Evolutionary conservation across 2,888 invertebrate genomes (phyloP).

Genomic region (Fabriciana adippe): DNA sequence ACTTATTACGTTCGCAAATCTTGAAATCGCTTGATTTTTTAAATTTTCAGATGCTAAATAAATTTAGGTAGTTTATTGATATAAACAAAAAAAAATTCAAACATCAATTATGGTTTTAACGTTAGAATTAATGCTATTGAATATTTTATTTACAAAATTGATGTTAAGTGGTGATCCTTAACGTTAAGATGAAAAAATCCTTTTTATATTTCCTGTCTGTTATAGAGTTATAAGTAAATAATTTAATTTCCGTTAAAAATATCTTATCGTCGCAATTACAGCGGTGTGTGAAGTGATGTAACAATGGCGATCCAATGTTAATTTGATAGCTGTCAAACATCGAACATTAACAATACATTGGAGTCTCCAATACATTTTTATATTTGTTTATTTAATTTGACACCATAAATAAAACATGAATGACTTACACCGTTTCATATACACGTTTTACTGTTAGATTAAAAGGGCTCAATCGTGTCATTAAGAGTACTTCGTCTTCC

Average conservation of each 20-base stretch:
- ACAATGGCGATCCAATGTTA: conserved; percentile 67
- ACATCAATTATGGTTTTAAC: no score
- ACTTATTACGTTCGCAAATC: no score
- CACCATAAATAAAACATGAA: conserved; percentile 13
- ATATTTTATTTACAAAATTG: no score
- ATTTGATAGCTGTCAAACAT: conserved; percentile 67
- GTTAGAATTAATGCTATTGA: no score
- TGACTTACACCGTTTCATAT: conserved; percentile 2
- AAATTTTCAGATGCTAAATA: no score
- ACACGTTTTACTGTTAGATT: conserved; percentile 11
- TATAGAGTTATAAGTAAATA: conserved; percentile 48
- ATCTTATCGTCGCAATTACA: conserved; percentile 63
- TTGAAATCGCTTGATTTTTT: no score
- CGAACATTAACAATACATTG: conserved; percentile 36
- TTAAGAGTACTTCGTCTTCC: conserved; percentile 7
- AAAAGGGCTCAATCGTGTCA: neutral
- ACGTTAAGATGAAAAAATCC: conserved; percentile 24
- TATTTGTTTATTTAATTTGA: conserved; percentile 18
- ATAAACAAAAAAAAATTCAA: no score
- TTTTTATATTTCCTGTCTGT: conserved; percentile 31
- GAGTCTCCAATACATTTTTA: conserved; percentile 21
- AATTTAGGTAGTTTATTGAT: no score
- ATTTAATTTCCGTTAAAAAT: conserved; percentile 65
- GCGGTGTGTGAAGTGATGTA: conserved; percentile 62
- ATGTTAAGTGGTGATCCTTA: no score